Base-by-base conservation (phyloP, 1,140 invertebrate genomes). In the Psix sp. region DNA sequence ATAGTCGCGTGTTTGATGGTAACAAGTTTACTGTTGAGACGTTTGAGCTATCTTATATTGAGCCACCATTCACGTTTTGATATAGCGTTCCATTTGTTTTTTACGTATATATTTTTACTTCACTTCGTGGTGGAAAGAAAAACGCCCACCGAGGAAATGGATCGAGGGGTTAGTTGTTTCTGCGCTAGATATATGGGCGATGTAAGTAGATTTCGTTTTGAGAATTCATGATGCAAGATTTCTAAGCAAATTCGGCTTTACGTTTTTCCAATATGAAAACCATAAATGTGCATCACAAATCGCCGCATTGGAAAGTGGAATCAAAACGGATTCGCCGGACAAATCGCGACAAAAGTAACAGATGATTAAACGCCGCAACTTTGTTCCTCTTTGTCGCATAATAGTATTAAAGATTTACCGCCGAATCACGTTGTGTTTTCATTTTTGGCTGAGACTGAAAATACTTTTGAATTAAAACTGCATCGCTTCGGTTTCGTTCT, bases 131-230 rank as follows among this genome's bases (percentile, higher is more conserved):
- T 10, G 48, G 24, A 35, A 66, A 43, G 49, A 52, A 51, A 59
- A 52, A 73, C 51, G 62, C 56, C 62, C 38, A 56, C 43, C 42
- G 56, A 67, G 62, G 49, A 62, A 49, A 67, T 67, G 46, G 49
- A 17, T 66, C 56, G 54, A 65, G 60, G 68, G 46, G 60, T 48
- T 60, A 65, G 60, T 60, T 60, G 68, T 60, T 73, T 65, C 54
- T 40, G 36, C 15, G 52, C 2, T 49, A 36, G 31, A 60, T 29
- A 17, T 35, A 10, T 48, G n/a, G 9, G 13, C 14, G 17, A 14
- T 31, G 40, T 38, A 54, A 66, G 54, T 60, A 46, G 49, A 66
- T 66, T 66, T 73, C 31, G 42, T 54, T 73, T 62, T 54, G 17
- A 40, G 40, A 49, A 73, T 62, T 67, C 11, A 26, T 33, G 11